Conservation (phyloP, 2,113 vertebrate genomes). For the Xiphophorus couchianus region DNA sequence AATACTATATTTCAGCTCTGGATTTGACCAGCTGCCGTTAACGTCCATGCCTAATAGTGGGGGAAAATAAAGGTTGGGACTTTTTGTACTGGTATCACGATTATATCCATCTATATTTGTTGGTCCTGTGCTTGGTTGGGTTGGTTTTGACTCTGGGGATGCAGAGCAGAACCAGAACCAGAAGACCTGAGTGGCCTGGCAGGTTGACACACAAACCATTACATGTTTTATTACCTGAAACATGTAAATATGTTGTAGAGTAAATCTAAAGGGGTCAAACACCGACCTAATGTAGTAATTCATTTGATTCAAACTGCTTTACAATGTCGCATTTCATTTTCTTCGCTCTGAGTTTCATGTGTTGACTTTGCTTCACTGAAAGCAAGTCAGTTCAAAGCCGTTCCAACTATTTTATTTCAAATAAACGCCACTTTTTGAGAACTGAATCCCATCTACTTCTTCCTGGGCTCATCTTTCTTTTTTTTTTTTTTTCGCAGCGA, state of each 20-base stretch:
- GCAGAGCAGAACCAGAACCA: too few species aligned
- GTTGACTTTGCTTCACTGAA: too few species aligned
- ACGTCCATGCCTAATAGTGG: too few species aligned
- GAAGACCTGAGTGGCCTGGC: too few species aligned
- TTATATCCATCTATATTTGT: not conserved
- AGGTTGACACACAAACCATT: too few species aligned
- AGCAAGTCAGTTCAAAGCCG: slow-evolving; percentile 9
- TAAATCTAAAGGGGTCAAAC: not conserved
- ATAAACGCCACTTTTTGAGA: slow-evolving; percentile 10
- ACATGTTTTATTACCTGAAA: not conserved
- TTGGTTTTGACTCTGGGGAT: too few species aligned
- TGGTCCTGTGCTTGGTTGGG: not conserved
- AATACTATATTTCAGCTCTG: not conserved
- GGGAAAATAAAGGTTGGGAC: not conserved
- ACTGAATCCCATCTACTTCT: slow-evolving; percentile 9
- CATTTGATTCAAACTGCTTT: too few species aligned
- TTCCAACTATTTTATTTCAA: slow-evolving; percentile 23
- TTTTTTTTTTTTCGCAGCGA: slow-evolving; percentile 24
- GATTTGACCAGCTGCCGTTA: not conserved
- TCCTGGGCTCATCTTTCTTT: slow-evolving; percentile 13
- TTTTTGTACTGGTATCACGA: not conserved
- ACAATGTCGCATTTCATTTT: too few species aligned
- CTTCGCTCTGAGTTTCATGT: too few species aligned
- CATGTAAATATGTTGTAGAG: too few species aligned
- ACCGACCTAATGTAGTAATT: too few species aligned